Base-by-base conservation (phyloP, 2,113 vertebrate species). In the Barnardius zonarius region DNA sequence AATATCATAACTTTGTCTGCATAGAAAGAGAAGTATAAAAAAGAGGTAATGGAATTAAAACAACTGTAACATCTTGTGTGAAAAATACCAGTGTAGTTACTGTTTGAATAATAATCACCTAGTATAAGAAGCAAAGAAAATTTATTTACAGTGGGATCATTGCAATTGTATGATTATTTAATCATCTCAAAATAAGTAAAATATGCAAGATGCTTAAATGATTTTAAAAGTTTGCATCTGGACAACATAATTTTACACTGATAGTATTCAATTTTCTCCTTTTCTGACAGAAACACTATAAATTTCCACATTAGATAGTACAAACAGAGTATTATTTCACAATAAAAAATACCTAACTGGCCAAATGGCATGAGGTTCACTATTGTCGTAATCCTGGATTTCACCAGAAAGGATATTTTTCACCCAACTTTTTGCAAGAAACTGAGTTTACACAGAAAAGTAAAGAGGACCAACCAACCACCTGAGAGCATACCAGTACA, bases 1-100 rank as follows among this genome's bases (percentile, higher is more conserved):
- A 97, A 99, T 98, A 85, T 98, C 98, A 39, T 98, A 98, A 95
- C 97, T 99, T 92, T 98, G 98, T 80, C 98, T 98, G 90, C 22
- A 84, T 82, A 43, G 43, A 88, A 70, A 95, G 49, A 94, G 70
- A 92, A 91, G 49, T 30, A 85, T 39, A 92, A 39, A 84, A 68
- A 51, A 17, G 27, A 59, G 13, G 11, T 41, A 67, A 74, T 51
- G 49, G 72, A 67, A 54, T 22, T 59, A 55, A 82, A 39, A 12
- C 6, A 20, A 27, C 7, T 12, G 10, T 17, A 64, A 43, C 11
- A 39, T n/a, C 14, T 33, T 37, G 49, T 37, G 30, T 4, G 23
- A 55, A 55, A 64, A 68, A 51, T 43, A 70, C 10, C 27, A 49
- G 3, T 46, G 22, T 35, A 59, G 46, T 67, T n/a, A 62, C 57